Percentiles rank a stretch among this genome's conserved stretches.
Evolutionary conservation across 1,140 invertebrate genomes (phyloP).

Genomic region (Hormaphis cornu): DNA sequence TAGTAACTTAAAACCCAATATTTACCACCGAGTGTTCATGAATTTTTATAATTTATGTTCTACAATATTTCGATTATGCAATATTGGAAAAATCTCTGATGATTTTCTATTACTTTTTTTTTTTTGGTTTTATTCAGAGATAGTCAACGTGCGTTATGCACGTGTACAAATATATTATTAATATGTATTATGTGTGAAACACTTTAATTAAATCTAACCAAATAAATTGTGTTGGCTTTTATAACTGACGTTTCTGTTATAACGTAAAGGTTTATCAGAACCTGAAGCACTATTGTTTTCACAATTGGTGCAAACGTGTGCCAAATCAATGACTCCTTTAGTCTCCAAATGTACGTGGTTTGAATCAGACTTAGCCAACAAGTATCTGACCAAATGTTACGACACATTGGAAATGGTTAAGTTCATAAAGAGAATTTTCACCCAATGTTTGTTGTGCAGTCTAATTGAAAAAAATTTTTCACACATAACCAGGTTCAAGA

Average conservation of each 20-base stretch:
- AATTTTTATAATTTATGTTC: too few species aligned
- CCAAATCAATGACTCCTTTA: background rate
- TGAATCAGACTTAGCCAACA: background rate
- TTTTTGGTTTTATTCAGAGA: too few species aligned
- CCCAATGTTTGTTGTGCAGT: background rate
- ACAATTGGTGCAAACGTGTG: background rate
- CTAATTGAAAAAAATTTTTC: background rate
- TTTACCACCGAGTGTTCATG: too few species aligned
- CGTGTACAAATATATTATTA: too few species aligned
- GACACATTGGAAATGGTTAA: constrained; percentile 9
- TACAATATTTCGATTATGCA: too few species aligned
- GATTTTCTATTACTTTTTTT: too few species aligned
- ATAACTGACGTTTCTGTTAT: background rate
- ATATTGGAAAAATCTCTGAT: too few species aligned
- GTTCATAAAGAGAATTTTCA: background rate
- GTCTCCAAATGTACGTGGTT: background rate
- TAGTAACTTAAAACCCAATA: too few species aligned
- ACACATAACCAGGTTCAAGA: background rate
- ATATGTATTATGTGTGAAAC: too few species aligned
- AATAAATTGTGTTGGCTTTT: background rate
- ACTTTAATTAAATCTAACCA: background rate
- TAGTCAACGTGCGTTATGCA: too few species aligned
- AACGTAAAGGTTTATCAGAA: background rate
- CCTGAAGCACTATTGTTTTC: background rate
- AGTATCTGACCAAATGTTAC: background rate